Base-by-base conservation (phyloP, 2,113 vertebrate genomes). In the Sturnira hondurensis region DNA sequence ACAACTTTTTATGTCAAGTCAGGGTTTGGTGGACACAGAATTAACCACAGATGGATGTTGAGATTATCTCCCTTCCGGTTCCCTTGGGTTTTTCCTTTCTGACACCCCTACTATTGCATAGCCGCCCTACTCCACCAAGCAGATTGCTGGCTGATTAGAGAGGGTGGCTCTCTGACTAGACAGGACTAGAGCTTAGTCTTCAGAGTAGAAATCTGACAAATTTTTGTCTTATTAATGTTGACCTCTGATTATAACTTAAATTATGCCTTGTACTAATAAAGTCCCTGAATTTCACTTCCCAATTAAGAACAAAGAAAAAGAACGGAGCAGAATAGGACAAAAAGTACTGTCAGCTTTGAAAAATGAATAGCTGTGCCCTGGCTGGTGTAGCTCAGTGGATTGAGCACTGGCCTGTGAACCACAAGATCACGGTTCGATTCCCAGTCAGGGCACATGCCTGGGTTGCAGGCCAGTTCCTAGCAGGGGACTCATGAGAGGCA, bases 241-340 rank as follows among this genome's bases (percentile, higher is more conserved):
- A 86, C 38, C n/a, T 73, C 24, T n/a, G 50, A 77, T 56, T 76
- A 67, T 7, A 84, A 26, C 17, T 78, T 50, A 85, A 83, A 58
- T 76, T 52, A 81, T 61, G 28, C 36, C 15, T 74, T 70, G 92
- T 52, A 65, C 56, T 52, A 76, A 86, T 33, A 89, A 73, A 94
- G 63, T 78, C 54, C 38, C 65, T 76, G 5, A 91, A 74, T 90
- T 78, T 93, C 80, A 86, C 43, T 92, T 96, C 26, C 83, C 33
- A 81, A 73, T 15, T 50, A 88, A 95, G 15, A 67, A 93, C 43
- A 38, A 58, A 74, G 41, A 8, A n/a, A 92, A 84, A 77, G 52
- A 92, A 96, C 17, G 5, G 22, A 89, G 12, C 61, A 74, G 45
- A 92, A 91, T 45, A 73, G 9, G 12, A 52, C 24, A 56, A 68